phyloP scores from a whole-genome alignment of 1,140 invertebrate species.

The Drosophila simulans region DNA sequence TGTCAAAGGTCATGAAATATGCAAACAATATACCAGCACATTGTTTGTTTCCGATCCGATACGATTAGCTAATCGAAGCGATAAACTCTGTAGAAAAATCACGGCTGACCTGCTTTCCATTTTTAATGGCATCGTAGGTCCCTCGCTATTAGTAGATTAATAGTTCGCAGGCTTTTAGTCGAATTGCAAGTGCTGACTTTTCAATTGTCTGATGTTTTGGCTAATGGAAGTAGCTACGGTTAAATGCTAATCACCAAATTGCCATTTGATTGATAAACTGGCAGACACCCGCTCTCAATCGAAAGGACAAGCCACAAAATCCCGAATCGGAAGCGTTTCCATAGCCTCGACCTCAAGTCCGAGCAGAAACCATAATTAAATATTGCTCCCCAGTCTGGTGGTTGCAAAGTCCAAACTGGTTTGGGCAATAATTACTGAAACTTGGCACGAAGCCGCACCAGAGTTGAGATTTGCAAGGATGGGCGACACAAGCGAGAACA shows the following conservation, averaged over 20 bases:
- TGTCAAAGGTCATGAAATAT: conserved; percentile 66
- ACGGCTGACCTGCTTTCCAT: conserved; percentile 20
- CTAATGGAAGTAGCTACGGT: conserved; percentile 32
- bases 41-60: conserved; percentile 40
- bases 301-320: conserved; percentile 20
- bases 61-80: conserved; percentile 72
- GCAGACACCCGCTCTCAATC: conserved; percentile 1
- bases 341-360: conserved; percentile 19
- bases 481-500: neutral
- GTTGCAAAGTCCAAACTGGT: conserved; percentile 42
- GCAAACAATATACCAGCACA: conserved; percentile 45
- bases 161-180: conserved; percentile 34
- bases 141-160: conserved; percentile 42
- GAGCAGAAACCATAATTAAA: conserved; percentile 71
- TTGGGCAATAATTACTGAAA: conserved; percentile 66
- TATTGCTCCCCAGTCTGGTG: conserved; percentile 53
- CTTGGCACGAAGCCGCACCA: conserved; percentile 47
- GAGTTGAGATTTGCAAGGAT: conserved; percentile 40
- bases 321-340: conserved; percentile 5
- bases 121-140: conserved; percentile 14
- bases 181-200: conserved; percentile 35
- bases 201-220: conserved; percentile 29
- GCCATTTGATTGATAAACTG: conserved; percentile 53
- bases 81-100: conserved; percentile 41
- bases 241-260: conserved; percentile 56